Evolutionary conservation across 35 echinoderm and acorn worm species (phyloP).

Genomic region (Hemicentrotus pulcherrimus): DNA sequence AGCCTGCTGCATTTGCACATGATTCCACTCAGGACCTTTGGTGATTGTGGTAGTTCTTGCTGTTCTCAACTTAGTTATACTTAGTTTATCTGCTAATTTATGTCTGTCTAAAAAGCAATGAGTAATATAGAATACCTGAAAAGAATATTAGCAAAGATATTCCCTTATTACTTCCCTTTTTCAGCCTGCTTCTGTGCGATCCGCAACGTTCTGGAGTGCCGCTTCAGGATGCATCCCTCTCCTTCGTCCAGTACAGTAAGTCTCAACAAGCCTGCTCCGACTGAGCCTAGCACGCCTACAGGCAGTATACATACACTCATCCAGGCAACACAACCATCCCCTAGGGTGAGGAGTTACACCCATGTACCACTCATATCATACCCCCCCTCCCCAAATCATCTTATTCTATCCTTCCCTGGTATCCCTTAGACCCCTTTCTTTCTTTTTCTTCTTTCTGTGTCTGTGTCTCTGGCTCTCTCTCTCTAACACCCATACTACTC

Average conservation of each 20-base stretch:
- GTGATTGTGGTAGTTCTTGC: too few species aligned
- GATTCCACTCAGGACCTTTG: too few species aligned
- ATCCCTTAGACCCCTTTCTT: background rate
- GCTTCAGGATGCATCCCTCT: slow-evolving; percentile 76
- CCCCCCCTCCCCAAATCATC: background rate
- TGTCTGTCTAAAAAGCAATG: too few species aligned
- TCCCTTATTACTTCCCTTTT: background rate
- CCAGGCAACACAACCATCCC: slow-evolving; percentile 93
- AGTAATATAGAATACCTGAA: too few species aligned
- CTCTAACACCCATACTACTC: too few species aligned
- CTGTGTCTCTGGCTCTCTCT: background rate
- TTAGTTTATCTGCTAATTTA: too few species aligned
- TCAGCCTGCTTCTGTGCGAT: slow-evolving; percentile 98
- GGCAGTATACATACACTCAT: slow-evolving; percentile 91
- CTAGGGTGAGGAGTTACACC: slow-evolving; percentile 75
- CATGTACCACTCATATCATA: slow-evolving; percentile 7
- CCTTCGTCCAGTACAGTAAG: slow-evolving; percentile 60
- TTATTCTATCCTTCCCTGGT: too few species aligned
- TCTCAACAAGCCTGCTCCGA: slow-evolving; percentile 49
- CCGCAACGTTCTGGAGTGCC: slow-evolving; percentile 94
- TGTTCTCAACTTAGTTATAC: too few species aligned
- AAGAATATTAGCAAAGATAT: too few species aligned
- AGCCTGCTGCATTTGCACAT: too few species aligned
- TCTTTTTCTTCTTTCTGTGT: background rate
- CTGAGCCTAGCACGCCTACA: slow-evolving; percentile 64